A percentile compares a stretch with the other conserved stretches of the same genome.
Conservation (phyloP, 2,797 vertebrate genomes). For the Melanotaenia nigrans region DNA sequence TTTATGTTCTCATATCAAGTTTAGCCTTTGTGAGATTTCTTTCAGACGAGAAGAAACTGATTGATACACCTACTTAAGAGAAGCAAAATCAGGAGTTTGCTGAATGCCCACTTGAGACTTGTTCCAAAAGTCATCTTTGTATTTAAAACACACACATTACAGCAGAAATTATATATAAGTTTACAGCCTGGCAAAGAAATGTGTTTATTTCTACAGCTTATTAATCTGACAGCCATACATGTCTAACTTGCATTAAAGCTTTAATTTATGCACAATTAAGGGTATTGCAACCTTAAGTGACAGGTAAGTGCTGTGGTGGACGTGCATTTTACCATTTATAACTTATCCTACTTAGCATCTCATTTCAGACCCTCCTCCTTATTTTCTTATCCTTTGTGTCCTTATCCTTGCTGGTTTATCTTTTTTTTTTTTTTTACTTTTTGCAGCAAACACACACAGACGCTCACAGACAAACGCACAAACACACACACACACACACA, state of each 20-base stretch:
- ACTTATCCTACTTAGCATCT: not conserved
- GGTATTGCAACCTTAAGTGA: not conserved
- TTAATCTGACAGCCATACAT: not conserved
- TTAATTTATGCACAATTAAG: not conserved
- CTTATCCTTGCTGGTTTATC: constrained; percentile 3
- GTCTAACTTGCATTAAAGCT: not conserved
- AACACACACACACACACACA: not conserved
- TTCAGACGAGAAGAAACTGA: not conserved
- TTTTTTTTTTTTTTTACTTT: constrained; percentile 6
- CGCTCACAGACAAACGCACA: not conserved
- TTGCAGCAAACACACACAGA: not conserved
- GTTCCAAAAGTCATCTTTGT: not conserved
- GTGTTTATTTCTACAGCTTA: not conserved
- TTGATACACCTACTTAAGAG: not conserved
- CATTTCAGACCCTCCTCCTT: not conserved
- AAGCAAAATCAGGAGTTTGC: not conserved
- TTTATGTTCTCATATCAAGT: not conserved
- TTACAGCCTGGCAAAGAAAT: not conserved
- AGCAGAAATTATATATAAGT: not conserved
- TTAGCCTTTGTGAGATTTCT: not conserved
- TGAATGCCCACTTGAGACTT: not conserved
- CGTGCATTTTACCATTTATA: not conserved
- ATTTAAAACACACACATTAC: not conserved
- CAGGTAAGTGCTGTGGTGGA: not conserved
- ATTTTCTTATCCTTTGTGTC: not conserved